A percentile compares a stretch with the other conserved stretches of the same genome.
Conservation (phyloP, 2,888 invertebrate genomes). For the Patella caerulea region DNA sequence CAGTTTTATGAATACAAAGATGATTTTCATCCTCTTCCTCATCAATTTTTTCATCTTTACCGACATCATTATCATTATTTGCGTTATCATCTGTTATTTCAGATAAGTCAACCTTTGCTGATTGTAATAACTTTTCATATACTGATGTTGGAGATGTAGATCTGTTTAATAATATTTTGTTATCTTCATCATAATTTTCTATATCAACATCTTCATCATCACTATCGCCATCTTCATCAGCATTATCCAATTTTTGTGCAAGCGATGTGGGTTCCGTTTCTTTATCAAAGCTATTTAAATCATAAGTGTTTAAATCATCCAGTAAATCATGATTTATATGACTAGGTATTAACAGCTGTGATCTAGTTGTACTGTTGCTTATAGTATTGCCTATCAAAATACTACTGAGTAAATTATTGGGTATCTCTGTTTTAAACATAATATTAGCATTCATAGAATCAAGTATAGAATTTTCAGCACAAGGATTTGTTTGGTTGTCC, state of each 20-base stretch:
- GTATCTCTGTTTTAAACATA: neutral
- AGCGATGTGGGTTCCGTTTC: neutral
- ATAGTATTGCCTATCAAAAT: neutral
- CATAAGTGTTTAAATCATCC: neutral
- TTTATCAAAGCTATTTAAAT: neutral
- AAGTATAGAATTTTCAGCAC: neutral
- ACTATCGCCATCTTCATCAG: slow-evolving; percentile 42
- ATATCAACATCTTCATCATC: slow-evolving; percentile 62
- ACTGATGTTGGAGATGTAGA: slow-evolving; percentile 65
- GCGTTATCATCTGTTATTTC: slow-evolving; percentile 11
- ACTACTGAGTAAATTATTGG: neutral
- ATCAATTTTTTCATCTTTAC: neutral
- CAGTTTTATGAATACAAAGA: neutral
- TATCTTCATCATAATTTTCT: slow-evolving; percentile 55
- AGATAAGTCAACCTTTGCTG: slow-evolving; percentile 43
- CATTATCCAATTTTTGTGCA: neutral
- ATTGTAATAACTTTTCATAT: slow-evolving; percentile 54
- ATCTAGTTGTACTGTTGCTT: neutral
- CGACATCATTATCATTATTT: slow-evolving; percentile 12
- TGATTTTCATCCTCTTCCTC: slow-evolving; percentile 13
- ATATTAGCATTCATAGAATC: neutral
- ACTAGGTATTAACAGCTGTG: neutral
- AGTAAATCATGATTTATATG: too few relatives aligned
- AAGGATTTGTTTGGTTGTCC: neutral
- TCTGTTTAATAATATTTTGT: slow-evolving; percentile 50